These are phyloP conservation scores for Leptinotarsa rubiginosa DNA, from an alignment of 2,888 invertebrate genomes.

Conservation along the genomic window DNA sequence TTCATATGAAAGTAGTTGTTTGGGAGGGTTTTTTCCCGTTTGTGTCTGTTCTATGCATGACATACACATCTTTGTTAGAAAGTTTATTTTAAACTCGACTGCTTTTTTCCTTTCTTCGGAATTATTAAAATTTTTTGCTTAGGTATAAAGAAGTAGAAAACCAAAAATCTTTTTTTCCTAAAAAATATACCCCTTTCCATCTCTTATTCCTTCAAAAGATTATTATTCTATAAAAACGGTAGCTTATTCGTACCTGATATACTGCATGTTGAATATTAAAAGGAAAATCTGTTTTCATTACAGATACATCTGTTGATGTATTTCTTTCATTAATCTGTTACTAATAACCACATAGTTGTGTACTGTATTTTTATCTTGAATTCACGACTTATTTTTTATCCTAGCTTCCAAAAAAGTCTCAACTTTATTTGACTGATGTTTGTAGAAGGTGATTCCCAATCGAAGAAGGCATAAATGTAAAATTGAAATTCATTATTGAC, in stretches of 20 bases:
- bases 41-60: too few species aligned
- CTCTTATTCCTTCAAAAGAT: too few species aligned
- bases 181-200: too few species aligned
- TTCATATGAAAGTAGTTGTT: too few species aligned
- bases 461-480: background rate
- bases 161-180: too few species aligned
- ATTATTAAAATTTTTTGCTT: too few species aligned
- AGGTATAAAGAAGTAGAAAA: too few species aligned
- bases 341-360: background rate
- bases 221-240: background rate
- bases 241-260: background rate
- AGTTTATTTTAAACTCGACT: too few species aligned
- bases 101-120: too few species aligned
- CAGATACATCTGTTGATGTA: background rate
- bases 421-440: slow-evolving; percentile 6
- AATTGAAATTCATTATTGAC: background rate
- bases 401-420: background rate
- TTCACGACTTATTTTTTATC: background rate
- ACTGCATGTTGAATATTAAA: background rate
- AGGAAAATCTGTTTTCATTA: background rate
- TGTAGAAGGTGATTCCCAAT: background rate
- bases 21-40: too few species aligned
- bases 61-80: too few species aligned
- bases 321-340: background rate
- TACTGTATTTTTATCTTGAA: background rate